Evolutionary conservation across 2,888 invertebrate species (phyloP).

Genomic region (Eupithecia insigniata): DNA sequence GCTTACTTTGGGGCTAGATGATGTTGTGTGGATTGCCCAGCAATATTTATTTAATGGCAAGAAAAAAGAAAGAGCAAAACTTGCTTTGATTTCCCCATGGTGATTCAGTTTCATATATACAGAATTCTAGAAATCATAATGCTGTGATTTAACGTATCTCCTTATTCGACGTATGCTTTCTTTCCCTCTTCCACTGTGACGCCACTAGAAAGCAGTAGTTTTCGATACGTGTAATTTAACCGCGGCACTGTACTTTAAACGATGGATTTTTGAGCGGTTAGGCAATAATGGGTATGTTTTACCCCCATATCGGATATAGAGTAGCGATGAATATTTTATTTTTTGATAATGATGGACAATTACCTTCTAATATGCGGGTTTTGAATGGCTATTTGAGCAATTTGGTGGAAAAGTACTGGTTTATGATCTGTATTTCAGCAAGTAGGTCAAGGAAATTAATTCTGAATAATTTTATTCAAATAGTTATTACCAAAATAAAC

Average conservation of each 20-base stretch:
- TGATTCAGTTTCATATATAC: background rate
- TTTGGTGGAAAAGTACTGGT: background rate
- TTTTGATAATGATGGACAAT: conserved; percentile 16
- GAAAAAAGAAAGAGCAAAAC: no score
- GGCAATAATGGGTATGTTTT: conserved; percentile 35
- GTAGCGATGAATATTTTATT: conserved; percentile 29
- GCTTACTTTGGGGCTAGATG: no score
- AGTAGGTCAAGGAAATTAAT: conserved; percentile 12
- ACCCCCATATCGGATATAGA: conserved; percentile 22
- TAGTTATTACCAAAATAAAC: background rate
- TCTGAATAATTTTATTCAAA: background rate
- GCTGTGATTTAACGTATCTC: background rate
- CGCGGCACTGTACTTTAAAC: conserved; percentile 40
- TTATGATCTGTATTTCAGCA: background rate
- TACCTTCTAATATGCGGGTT: conserved; percentile 7
- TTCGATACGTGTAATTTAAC: conserved; percentile 48
- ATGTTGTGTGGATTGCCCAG: no score
- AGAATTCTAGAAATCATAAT: background rate
- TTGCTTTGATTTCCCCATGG: no score
- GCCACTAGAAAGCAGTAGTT: conserved; percentile 37
- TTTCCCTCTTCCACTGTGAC: conserved; percentile 18
- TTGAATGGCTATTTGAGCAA: background rate
- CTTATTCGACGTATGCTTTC: background rate
- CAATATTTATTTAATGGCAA: no score
- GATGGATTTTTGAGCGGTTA: conserved; percentile 49